Percentiles rank a stretch among this genome's conserved stretches.
phyloP scores from a whole-genome alignment of 2,888 invertebrate genomes.

The Hydriomena furcata region DNA sequence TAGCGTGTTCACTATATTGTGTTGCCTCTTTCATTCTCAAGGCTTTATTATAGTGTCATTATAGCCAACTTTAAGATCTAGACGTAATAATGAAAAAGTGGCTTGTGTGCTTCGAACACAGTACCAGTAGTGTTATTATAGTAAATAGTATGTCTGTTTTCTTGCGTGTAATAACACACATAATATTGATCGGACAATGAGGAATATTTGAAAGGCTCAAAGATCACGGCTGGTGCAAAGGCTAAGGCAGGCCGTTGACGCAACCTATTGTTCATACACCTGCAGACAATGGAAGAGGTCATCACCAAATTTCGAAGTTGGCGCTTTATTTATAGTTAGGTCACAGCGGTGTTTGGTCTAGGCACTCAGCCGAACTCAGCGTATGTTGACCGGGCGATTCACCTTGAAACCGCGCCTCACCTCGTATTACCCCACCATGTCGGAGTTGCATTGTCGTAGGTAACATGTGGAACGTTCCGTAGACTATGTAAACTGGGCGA shows the following conservation, averaged over 20 bases:
- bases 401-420: conserved; percentile 78
- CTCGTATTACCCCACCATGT: conserved; percentile 61
- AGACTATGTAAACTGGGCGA: conserved; percentile 58
- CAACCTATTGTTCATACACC: conserved; percentile 43
- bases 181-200: conserved; percentile 13
- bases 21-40: conserved; percentile 39
- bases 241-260: conserved; percentile 37
- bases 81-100: conserved; percentile 45
- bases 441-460: conserved; percentile 48
- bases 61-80: conserved; percentile 39
- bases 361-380: conserved; percentile 67
- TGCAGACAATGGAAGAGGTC: conserved; percentile 49
- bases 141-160: conserved; percentile 20
- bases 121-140: conserved; percentile 27
- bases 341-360: conserved; percentile 77
- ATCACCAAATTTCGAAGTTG: conserved; percentile 50
- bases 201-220: conserved; percentile 18
- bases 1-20: conserved; percentile 1
- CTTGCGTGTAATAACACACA: conserved; percentile 8
- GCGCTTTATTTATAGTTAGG: conserved; percentile 61
- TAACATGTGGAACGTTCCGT: conserved; percentile 47
- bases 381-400: conserved; percentile 79
- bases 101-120: conserved; percentile 31
- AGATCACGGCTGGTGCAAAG: conserved; percentile 23
- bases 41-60: conserved; percentile 45